Evolutionary conservation across 2,888 invertebrate species (phyloP).

Genomic region (Bombyx huttoni): DNA sequence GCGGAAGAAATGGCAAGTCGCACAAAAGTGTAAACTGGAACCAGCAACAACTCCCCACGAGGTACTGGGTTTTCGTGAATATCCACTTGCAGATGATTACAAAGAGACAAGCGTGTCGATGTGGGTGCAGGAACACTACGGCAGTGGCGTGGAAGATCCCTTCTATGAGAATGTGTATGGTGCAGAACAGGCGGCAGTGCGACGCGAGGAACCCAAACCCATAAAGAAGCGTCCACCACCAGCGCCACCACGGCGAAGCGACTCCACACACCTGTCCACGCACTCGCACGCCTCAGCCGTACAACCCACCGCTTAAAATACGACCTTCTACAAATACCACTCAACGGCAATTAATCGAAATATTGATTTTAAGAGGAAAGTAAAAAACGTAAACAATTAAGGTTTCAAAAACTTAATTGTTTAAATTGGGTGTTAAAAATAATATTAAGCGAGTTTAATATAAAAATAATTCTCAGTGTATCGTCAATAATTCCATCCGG

Average conservation of each 20-base stretch:
- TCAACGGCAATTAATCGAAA: neutral
- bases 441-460: neutral
- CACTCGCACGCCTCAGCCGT: constrained; percentile 25
- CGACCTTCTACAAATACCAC: neutral
- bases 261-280: constrained; percentile 64
- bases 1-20: constrained; percentile 94
- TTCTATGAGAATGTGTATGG: constrained; percentile 82
- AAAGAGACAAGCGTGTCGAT: constrained; percentile 88
- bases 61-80: constrained; percentile 90
- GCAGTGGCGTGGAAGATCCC: constrained; percentile 69
- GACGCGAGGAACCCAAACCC: constrained; percentile 46
- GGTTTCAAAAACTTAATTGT: neutral
- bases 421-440: neutral
- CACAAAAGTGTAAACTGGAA: constrained; percentile 91
- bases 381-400: neutral
- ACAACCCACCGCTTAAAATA: constrained; percentile 39
- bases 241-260: constrained; percentile 90
- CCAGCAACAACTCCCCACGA: constrained; percentile 92
- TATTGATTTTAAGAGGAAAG: too few species aligned
- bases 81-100: constrained; percentile 79
- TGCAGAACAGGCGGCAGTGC: constrained; percentile 28
- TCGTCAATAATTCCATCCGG: neutral
- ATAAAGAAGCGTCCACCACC: constrained; percentile 86
- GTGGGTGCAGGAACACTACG: constrained; percentile 92
- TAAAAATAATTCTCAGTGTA: neutral